Percentiles rank a stretch among this genome's conserved stretches.
These are phyloP conservation scores for Odontamblyopus rebecca DNA, from an alignment of 2,797 vertebrate genomes.

Conservation along the genomic window DNA sequence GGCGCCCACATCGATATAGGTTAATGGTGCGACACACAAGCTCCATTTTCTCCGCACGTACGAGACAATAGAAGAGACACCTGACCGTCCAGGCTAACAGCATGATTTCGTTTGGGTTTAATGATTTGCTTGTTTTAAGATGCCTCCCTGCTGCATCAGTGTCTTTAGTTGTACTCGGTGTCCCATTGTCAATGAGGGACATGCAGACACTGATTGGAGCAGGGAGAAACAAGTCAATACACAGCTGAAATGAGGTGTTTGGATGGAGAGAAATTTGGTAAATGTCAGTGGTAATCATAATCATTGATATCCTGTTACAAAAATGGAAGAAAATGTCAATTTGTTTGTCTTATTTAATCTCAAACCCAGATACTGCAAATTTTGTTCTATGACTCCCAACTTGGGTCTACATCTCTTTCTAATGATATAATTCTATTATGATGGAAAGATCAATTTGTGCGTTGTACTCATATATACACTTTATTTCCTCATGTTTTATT, in stretches of 20 bases:
- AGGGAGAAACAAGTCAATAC: slow-evolving; percentile 53
- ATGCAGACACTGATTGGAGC: slow-evolving; percentile 43
- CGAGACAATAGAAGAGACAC: slow-evolving; percentile 37
- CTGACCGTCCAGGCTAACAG: slow-evolving; percentile 41
- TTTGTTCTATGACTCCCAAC: neutral
- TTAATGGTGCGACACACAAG: slow-evolving; percentile 66
- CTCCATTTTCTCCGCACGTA: slow-evolving; percentile 34
- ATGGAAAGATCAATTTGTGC: neutral
- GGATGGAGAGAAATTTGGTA: slow-evolving; percentile 34
- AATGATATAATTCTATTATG: neutral
- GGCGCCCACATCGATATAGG: slow-evolving; percentile 67
- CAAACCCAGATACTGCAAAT: neutral
- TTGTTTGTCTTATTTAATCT: slow-evolving; percentile 21
- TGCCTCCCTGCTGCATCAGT: slow-evolving; percentile 56
- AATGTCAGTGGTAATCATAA: slow-evolving; percentile 51
- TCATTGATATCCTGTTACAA: slow-evolving; percentile 31
- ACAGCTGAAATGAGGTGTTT: slow-evolving; percentile 34
- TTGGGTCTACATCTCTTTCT: neutral
- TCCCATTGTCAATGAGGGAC: slow-evolving; percentile 60
- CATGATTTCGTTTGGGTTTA: slow-evolving; percentile 48
- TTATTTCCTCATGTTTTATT: no score
- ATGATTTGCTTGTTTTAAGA: slow-evolving; percentile 65
- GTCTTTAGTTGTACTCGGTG: slow-evolving; percentile 54
- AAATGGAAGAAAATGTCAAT: slow-evolving; percentile 22
- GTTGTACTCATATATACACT: neutral